phyloP scores from a whole-genome alignment of 2,797 vertebrate genomes.

The Scolopax rusticola region DNA sequence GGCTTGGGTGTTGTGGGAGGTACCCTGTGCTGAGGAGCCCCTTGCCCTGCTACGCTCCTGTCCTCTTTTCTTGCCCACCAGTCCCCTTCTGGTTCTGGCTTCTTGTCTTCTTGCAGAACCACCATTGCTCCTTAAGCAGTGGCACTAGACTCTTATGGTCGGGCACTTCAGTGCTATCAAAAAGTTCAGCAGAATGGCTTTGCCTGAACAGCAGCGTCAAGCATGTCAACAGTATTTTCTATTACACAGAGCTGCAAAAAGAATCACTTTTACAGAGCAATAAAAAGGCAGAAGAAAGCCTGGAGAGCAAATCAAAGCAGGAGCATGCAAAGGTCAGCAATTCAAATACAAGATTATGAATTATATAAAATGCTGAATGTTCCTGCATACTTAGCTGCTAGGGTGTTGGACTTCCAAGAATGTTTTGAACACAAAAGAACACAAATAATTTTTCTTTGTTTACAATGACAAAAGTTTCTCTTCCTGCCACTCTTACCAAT shows the following conservation, averaged over 20 bases:
- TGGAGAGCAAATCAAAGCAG: neutral
- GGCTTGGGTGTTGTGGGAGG: neutral
- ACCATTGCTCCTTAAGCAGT: neutral
- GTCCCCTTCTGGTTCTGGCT: neutral
- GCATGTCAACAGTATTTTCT: neutral
- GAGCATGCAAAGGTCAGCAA: neutral
- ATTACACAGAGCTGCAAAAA: neutral
- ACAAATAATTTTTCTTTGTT: neutral
- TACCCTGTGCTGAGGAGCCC: neutral
- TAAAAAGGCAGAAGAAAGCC: neutral
- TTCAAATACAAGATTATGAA: neutral
- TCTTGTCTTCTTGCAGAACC: fast-evolving
- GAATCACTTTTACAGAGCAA: neutral
- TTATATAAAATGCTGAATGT: neutral
- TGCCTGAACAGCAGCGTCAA: neutral
- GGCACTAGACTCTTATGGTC: neutral
- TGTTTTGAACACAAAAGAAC: neutral
- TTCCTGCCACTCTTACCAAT: neutral
- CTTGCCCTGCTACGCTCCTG: neutral
- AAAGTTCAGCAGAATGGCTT: neutral
- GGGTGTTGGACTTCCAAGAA: neutral
- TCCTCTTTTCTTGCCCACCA: too few species aligned
- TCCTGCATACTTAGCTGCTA: neutral
- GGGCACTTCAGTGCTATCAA: neutral
- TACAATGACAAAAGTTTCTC: neutral